Conservation (phyloP, 1,140 invertebrate genomes). For the Steinernema feltiae region DNA sequence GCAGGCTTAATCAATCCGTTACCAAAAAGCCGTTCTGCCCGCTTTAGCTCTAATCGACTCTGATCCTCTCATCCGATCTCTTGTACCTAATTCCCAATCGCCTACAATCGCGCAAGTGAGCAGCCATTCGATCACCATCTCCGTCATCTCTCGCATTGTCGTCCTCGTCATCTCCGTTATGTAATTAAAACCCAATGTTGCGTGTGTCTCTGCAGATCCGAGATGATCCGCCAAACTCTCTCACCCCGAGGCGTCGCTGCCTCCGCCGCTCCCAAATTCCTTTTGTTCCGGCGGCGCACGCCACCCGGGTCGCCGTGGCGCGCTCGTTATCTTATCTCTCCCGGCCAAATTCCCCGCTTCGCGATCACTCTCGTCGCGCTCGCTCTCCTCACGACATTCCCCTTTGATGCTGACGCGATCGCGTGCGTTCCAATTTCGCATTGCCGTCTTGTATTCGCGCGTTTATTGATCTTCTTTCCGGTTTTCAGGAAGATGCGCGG, state of each 20-base stretch:
- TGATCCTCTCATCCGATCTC: no score
- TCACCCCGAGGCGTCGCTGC: background rate
- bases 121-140: background rate
- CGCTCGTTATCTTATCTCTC: background rate
- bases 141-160: no score
- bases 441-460: background rate
- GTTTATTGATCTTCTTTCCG: background rate
- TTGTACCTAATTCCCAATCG: no score
- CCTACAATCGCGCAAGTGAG: no score
- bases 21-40: no score
- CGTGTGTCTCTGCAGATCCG: background rate
- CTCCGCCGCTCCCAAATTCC: background rate
- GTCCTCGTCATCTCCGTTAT: background rate
- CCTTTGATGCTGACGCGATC: background rate
- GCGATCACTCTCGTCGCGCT: background rate
- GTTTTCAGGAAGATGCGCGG: background rate
- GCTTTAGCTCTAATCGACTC: no score
- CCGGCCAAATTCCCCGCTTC: background rate
- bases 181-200: conserved; percentile 8
- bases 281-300: conserved; percentile 3
- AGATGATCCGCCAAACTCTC: background rate
- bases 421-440: background rate
- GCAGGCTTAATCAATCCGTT: no score
- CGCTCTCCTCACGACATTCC: no score
- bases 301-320: conserved; percentile 6